Evolutionary conservation across 2,113 vertebrate genomes (phyloP).

Genomic region (Equus quagga): DNA sequence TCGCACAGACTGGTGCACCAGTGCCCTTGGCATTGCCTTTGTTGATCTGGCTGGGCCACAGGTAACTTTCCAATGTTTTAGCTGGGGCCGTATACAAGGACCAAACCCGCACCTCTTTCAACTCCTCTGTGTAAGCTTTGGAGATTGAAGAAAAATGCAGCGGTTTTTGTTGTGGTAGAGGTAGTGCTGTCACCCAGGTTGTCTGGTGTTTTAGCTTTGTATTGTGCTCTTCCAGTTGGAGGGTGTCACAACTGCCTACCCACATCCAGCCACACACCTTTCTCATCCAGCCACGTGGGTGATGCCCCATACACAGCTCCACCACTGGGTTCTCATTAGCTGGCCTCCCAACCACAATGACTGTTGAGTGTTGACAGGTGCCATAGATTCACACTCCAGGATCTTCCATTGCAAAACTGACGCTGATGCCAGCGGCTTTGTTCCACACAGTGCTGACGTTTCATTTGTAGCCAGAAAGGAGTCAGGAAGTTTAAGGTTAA

Average conservation of each 20-base stretch:
- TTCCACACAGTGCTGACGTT: constrained; percentile 54
- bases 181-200: background rate
- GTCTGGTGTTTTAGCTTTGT: background rate
- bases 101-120: background rate
- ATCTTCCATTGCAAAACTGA: constrained; percentile 30
- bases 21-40: constrained; percentile 69
- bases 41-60: constrained; percentile 69
- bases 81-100: background rate
- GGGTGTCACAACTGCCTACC: background rate
- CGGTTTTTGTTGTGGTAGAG: background rate
- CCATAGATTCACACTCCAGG: constrained; percentile 46
- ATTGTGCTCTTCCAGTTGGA: background rate
- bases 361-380: constrained; percentile 68
- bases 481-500: constrained; percentile 78
- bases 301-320: background rate
- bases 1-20: constrained; percentile 56
- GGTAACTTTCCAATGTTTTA: constrained; percentile 67
- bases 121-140: background rate
- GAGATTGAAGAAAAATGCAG: background rate
- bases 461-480: background rate
- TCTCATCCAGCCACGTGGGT: background rate
- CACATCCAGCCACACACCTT: background rate
- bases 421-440: background rate
- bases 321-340: constrained; percentile 72
- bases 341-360: background rate